Evolutionary conservation across 2,113 vertebrate species (phyloP).

Genomic region (Phalacrocorax brasilianus): DNA sequence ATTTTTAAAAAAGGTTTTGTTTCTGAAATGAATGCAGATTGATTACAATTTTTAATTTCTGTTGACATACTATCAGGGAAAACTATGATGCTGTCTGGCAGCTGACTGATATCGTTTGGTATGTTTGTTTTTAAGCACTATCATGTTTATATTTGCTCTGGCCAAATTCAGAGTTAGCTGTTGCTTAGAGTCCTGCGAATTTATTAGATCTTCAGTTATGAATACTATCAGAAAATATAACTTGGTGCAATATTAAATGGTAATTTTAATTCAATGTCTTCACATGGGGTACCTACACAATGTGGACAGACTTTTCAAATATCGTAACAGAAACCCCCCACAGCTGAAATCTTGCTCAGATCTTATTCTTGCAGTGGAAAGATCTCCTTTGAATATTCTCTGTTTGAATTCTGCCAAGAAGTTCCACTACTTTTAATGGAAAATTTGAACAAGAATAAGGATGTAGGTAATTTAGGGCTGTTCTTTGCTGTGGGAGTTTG

Average conservation of each 20-base stretch:
- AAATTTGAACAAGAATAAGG: neutral
- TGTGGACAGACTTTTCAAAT: neutral
- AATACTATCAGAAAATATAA: neutral
- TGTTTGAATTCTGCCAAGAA: neutral
- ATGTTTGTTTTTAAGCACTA: neutral
- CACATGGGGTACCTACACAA: fast-evolving
- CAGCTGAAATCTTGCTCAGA: neutral
- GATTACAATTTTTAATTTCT: neutral
- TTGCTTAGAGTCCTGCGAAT: neutral
- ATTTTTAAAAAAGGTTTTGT: neutral
- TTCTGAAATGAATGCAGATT: neutral
- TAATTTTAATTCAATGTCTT: neutral
- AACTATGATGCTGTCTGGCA: neutral
- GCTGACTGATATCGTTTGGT: neutral
- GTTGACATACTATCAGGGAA: neutral
- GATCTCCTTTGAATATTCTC: neutral
- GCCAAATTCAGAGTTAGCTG: neutral
- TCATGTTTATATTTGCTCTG: neutral
- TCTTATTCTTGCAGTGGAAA: neutral
- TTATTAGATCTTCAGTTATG: neutral
- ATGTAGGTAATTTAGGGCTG: neutral
- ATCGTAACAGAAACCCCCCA: neutral
- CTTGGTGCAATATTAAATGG: neutral
- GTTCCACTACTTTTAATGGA: neutral
- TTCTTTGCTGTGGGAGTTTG: neutral